These are phyloP conservation scores for Sycophila texana DNA, from an alignment of 2,888 invertebrate species.

Conservation along the genomic window DNA sequence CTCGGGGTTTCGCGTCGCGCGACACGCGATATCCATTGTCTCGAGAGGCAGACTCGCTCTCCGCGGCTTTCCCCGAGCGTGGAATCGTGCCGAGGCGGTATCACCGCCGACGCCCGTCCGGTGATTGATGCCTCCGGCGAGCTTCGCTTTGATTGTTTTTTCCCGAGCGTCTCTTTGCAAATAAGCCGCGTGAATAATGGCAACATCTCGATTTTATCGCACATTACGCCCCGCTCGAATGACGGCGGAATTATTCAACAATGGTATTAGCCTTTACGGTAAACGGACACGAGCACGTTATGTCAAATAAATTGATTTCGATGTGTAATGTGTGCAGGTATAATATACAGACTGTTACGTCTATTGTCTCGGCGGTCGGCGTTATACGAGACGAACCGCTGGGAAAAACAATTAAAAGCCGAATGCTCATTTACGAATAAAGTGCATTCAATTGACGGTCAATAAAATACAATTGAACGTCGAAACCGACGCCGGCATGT, in stretches of 20 bases:
- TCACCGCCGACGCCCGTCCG: background rate
- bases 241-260: too few species aligned
- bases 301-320: too few species aligned
- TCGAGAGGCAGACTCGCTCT: conserved; percentile 32
- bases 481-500: background rate
- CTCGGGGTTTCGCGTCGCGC: conserved; percentile 54
- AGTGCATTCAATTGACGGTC: background rate
- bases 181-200: background rate
- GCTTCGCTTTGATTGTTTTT: conserved; percentile 5
- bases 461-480: conserved; percentile 9
- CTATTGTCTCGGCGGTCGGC: too few species aligned
- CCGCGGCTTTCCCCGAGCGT: background rate
- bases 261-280: too few species aligned
- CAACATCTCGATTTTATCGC: too few species aligned
- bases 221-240: too few species aligned
- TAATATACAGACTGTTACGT: too few species aligned
- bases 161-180: background rate
- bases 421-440: background rate
- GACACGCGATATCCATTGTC: conserved; percentile 65
- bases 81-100: background rate
- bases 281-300: too few species aligned
- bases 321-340: too few species aligned
- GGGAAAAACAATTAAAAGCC: too few species aligned
- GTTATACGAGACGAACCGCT: too few species aligned
- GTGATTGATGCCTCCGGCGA: background rate